These are phyloP conservation scores for Alfaro cultratus DNA, from an alignment of 2,797 vertebrate species.

Conservation along the genomic window DNA sequence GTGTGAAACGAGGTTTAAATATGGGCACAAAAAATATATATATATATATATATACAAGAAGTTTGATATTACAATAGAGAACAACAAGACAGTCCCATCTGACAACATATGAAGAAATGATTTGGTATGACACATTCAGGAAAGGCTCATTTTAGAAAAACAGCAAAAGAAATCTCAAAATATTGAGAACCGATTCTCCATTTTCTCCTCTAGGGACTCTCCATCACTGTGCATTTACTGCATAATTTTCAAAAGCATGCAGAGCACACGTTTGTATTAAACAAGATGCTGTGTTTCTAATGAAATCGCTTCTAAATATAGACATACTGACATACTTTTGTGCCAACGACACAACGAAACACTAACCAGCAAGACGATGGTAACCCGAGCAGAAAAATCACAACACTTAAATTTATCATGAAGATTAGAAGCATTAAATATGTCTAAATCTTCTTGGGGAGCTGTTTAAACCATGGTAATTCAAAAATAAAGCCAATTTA, in stretches of 20 bases:
- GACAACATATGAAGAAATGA: conserved; percentile 1
- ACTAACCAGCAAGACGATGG: background rate
- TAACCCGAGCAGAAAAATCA: too few species aligned
- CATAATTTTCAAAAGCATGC: background rate
- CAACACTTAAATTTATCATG: background rate
- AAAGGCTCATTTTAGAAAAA: background rate
- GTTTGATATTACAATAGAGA: background rate
- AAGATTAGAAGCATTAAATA: background rate
- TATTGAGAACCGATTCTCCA: background rate
- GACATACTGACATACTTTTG: background rate
- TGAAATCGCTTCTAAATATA: background rate
- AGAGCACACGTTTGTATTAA: background rate
- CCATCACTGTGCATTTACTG: background rate
- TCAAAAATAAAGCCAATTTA: background rate
- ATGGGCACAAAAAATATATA: background rate
- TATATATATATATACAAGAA: background rate
- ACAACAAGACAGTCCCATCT: background rate
- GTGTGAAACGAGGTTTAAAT: background rate
- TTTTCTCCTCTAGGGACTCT: background rate
- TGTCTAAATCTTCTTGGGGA: background rate
- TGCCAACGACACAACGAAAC: background rate
- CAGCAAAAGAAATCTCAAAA: background rate
- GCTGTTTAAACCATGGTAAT: background rate
- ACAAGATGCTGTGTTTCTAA: background rate
- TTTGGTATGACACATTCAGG: background rate